Base-by-base conservation (phyloP, 2,888 invertebrate genomes). In the Cordilura impudica region DNA sequence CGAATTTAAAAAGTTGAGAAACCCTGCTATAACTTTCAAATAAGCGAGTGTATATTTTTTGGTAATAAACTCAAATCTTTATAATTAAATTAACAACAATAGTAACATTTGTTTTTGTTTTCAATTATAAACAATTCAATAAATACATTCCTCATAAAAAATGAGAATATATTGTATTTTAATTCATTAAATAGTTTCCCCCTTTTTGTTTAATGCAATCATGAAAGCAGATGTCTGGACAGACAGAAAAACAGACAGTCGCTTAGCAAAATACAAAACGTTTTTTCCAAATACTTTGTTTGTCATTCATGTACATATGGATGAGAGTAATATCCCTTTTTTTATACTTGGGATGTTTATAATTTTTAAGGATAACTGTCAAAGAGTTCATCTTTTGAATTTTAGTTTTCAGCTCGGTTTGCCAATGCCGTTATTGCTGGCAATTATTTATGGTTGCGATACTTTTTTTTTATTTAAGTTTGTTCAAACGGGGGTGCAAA, bases 281-380 rank as follows among this genome's bases (percentile, higher is more conserved):
- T 35, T 35, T 35, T 35, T 35, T 12, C n/a, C n/a, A 12, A 35
- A 35, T 35, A 35, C 35, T 26, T 26, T 6, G 72, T 53, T 70
- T 63, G 60, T 65, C 63, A 72, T 60, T 75, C 35, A 35, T 12
- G 58, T 65, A n/a, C n/a, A n/a, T n/a, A n/a, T n/a, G n/a, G n/a
- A n/a, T n/a, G 47, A 66, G 56, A 2, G 19, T 19, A 49, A 53
- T 74, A 39, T 69, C 56, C 75, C 74, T 66, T 85, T 82, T 84
- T 84, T 83, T 83, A 83, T 81, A 6, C 65, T 61, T 43, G 18
- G n/a, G n/a, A 31, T 54, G 61, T 70, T 56, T 78, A 43, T 65
- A 82, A 84, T 84, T 86, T 84, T 81, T 82, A 84, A 84, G 86
- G 86, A 87, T 87, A 84, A 86, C 84, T 85, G 86, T 84, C 85